Evolutionary conservation across 2,113 vertebrate species (phyloP), one percentile per base, ranked within the genome.

Genomic region (Alaudala cheleensis): DNA sequence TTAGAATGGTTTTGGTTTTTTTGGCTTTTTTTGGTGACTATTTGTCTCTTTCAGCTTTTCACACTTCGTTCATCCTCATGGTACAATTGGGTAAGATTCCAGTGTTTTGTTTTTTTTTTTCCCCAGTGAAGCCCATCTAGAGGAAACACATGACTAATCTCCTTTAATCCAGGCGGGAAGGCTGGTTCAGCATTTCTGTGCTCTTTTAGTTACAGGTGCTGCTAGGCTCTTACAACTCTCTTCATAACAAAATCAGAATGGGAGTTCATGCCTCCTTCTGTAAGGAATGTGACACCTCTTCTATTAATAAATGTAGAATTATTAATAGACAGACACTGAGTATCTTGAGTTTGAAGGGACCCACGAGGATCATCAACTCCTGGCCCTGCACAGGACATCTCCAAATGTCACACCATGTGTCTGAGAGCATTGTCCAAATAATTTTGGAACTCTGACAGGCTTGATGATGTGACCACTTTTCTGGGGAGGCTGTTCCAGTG

Each of bases 11-110:
- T 33, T 31, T 81, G 21, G 21, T 37, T 25, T 26, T 81, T 51
- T 24, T 60, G 37, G 37, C 8, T 8, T 76, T 33, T 62, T 60
- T 49, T 19, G 1, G 7, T 54, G 24, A 51, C 45, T 80, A 0
- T 65, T 49, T 58, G 13, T 76, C 37, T 73, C 37, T 37, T 92
- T 22, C 8, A 9, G 40, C 24, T 64, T 80, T 77, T 80, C 57
- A 37, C 5, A 12, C 11, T 69, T 21, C 0, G 0, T 47, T 91
- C 45, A 33, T 73, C 26, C 14, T 83, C 6, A 3, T 7, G 20
- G 11, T 62, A 42, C 15, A 39, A 18, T 71, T 69, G 72, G 14
- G 14, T n/a, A 20, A 20, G 6, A 11, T 67, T 65, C 53, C 33
- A 51, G 21, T 40, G 44, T 14, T 50, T 17, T 28, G 3, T 0